Evolutionary conservation across 2,888 invertebrate genomes (phyloP).

Genomic region (Chrysina gloriosa): DNA sequence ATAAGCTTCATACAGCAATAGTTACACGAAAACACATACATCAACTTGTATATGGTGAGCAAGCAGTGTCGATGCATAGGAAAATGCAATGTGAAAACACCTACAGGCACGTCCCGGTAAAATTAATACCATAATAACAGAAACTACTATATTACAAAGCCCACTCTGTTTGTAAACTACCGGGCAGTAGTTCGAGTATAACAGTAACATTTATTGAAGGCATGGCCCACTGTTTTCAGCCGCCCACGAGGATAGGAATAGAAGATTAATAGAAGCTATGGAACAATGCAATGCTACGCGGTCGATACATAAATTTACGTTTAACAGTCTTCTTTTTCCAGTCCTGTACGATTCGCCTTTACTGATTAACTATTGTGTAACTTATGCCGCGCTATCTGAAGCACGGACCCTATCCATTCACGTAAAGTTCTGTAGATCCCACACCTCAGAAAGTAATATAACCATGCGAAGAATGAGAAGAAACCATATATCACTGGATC

Average conservation of each 20-base stretch:
- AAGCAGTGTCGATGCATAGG: slow-evolving; percentile 36
- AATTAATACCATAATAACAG: slow-evolving; percentile 43
- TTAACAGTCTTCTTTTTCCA: slow-evolving; percentile 42
- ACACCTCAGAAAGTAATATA: slow-evolving; percentile 31
- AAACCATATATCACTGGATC: slow-evolving; percentile 33
- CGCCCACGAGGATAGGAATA: slow-evolving; percentile 49
- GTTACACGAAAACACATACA: slow-evolving; percentile 30
- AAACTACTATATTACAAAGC: slow-evolving; percentile 44
- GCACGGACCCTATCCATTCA: slow-evolving; percentile 30
- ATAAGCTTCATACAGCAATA: slow-evolving; percentile 23
- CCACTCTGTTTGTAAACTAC: slow-evolving; percentile 43
- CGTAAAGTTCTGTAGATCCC: slow-evolving; percentile 25
- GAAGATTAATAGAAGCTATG: slow-evolving; percentile 49
- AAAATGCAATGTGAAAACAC: slow-evolving; percentile 41
- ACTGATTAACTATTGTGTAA: slow-evolving; percentile 43
- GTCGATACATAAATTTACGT: slow-evolving; percentile 50
- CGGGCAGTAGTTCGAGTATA: slow-evolving; percentile 42
- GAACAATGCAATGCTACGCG: slow-evolving; percentile 48
- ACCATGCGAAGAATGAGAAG: slow-evolving; percentile 30
- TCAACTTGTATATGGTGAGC: slow-evolving; percentile 36
- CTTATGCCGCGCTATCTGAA: slow-evolving; percentile 37
- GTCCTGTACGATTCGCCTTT: slow-evolving; percentile 37
- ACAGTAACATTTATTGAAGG: slow-evolving; percentile 46
- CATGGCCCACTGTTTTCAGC: slow-evolving; percentile 51
- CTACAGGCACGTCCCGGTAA: slow-evolving; percentile 41